A percentile compares a stretch with the other conserved stretches of the same genome.
Conservation (phyloP, 2,888 invertebrate species). For the Phaedon cochleariae region DNA sequence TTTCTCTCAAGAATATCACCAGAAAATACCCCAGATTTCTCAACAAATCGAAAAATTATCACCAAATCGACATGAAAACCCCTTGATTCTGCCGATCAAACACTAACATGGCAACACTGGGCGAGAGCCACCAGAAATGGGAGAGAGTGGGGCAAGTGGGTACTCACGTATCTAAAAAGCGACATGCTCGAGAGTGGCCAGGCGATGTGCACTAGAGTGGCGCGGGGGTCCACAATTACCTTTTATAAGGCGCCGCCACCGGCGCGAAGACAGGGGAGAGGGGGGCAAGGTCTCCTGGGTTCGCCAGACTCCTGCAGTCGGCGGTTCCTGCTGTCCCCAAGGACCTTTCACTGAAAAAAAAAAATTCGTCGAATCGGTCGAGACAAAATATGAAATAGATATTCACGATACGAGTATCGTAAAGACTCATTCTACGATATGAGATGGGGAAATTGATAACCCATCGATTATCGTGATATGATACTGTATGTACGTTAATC, state of each 20-base stretch:
- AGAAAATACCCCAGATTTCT: too few relatives aligned
- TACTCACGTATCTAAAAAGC: conserved; percentile 60
- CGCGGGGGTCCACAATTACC: conserved; percentile 58
- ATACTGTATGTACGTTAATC: too few relatives aligned
- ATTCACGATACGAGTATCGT: too few relatives aligned
- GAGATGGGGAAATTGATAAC: too few relatives aligned
- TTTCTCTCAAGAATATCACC: too few relatives aligned
- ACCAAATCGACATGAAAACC: too few relatives aligned
- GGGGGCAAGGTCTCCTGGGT: conserved; percentile 62
- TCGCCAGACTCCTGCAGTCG: conserved; percentile 51
- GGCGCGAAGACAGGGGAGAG: conserved; percentile 50
- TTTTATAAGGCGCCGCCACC: conserved; percentile 57
- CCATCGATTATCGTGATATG: too few relatives aligned
- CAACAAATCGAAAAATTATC: too few relatives aligned
- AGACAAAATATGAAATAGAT: too few relatives aligned
- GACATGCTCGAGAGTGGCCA: conserved; percentile 55
- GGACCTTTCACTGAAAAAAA: conserved; percentile 8
- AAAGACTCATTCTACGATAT: too few relatives aligned
- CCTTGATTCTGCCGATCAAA: too few relatives aligned
- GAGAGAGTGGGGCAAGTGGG: conserved; percentile 20
- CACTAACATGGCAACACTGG: not conserved
- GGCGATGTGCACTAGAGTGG: conserved; percentile 60
- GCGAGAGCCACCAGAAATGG: conserved; percentile 5
- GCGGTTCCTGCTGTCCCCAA: conserved; percentile 46
- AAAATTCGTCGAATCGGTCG: too few relatives aligned